A percentile compares a stretch with the other conserved stretches of the same genome.
Evolutionary conservation across 2,113 vertebrate species (phyloP).

Genomic region (Vulpes lagopus): DNA sequence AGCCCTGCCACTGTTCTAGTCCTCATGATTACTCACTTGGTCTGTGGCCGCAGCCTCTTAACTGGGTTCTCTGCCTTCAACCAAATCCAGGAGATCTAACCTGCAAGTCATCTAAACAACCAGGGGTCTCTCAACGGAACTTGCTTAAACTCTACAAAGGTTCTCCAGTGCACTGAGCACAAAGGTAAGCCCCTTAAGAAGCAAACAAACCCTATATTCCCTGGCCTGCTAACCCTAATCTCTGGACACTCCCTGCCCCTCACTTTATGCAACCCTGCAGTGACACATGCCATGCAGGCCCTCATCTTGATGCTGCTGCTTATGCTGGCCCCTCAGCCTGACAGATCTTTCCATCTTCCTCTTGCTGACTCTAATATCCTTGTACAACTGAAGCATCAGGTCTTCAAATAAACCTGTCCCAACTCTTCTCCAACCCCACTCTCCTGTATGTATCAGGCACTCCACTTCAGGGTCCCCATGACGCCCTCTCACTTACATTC

Average conservation of each 20-base stretch:
- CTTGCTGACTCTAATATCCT: neutral
- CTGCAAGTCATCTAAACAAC: neutral
- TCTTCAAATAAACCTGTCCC: neutral
- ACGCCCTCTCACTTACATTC: neutral
- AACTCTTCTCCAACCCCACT: neutral
- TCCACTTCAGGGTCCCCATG: neutral
- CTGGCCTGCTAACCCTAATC: neutral
- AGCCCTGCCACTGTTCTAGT: neutral
- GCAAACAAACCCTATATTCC: neutral
- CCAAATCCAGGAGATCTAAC: neutral
- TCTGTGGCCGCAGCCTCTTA: neutral
- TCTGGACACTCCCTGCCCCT: neutral
- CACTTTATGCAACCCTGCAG: neutral
- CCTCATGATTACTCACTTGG: neutral
- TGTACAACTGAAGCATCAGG: neutral
- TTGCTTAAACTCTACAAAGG: neutral
- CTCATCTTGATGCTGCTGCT: neutral
- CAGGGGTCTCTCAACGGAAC: neutral
- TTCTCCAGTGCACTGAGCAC: neutral
- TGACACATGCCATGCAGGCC: neutral
- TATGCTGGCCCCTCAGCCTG: neutral
- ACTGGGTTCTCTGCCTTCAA: neutral
- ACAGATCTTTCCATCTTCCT: neutral
- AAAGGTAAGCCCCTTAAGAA: neutral
- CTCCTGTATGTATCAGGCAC: neutral